Base-by-base conservation (phyloP, 92 coral and sea anemone genomes). In the Diadumene lineata region DNA sequence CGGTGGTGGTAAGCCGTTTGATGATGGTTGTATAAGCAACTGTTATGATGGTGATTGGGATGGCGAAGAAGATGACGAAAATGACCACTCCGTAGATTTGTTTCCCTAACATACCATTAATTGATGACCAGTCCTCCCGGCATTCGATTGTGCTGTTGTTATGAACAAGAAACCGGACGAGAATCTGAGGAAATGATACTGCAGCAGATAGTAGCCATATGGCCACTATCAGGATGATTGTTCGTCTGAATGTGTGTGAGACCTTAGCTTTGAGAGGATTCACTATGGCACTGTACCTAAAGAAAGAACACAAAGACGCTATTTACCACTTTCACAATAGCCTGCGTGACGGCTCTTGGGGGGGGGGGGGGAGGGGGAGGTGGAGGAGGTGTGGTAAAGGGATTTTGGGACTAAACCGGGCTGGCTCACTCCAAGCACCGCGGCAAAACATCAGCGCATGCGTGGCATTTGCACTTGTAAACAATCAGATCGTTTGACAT, bases 251-350 rank as follows among this genome's bases (percentile, higher is more conserved):
- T 19, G 89, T 82, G 76, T 85, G 87, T 33, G 69, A 78, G 63
- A 84, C 78, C 3, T 84, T 92, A 43, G 85, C 96, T 11, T 75
- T 53, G 43, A 93, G 76, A n/a, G 98, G 98, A 50, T 90, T 72
- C 1, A 92, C 78, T n/a, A 93, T 84, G 2, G 98, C 98, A 73
- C 82, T 81, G 50, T 81, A 82, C 71, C 98, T 93, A 75, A 34
- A 68, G 48, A 34, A 51, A 72, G 16, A 50, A 56, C 7, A 60
- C 11, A 81, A 2, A 16, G n/a, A 16, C 19, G n/a, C n/a, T n/a
- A n/a, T n/a, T n/a, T n/a, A n/a, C n/a, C n/a, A n/a, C n/a, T n/a
- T n/a, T n/a, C n/a, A n/a, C n/a, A n/a, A n/a, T n/a, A n/a, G n/a
- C n/a, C n/a, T n/a, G n/a, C n/a, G n/a, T n/a, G n/a, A n/a, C n/a